A percentile compares a stretch with the other conserved stretches of the same genome.
Conservation (phyloP, 64 coral and sea anemone genomes). For the Stichodactyla mertensii region DNA sequence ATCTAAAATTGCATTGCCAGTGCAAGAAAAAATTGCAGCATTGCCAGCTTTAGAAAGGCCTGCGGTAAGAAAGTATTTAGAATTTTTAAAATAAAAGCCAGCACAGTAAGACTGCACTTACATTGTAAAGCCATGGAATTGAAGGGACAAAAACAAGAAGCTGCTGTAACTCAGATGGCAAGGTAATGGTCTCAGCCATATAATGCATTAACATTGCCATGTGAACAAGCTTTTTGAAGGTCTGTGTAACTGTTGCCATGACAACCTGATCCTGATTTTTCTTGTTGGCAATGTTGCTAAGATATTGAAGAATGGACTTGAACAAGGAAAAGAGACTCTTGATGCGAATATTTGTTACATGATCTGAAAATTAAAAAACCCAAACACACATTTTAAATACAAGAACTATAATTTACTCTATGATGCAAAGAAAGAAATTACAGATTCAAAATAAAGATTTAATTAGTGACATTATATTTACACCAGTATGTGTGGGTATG, state of each 20-base stretch:
- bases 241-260: neutral
- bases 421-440: too few relatives aligned
- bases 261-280: neutral
- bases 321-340: neutral
- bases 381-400: too few relatives aligned
- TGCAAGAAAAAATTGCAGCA: too few relatives aligned
- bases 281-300: slow-evolving; percentile 5
- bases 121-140: slow-evolving; percentile 56
- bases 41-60: too few relatives aligned
- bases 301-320: neutral
- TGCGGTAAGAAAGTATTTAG: too few relatives aligned
- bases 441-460: too few relatives aligned
- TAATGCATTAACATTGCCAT: slow-evolving; percentile 42
- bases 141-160: slow-evolving; percentile 70
- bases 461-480: too few relatives aligned
- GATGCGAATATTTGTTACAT: neutral
- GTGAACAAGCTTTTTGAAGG: slow-evolving; percentile 55
- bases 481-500: too few relatives aligned
- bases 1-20: too few relatives aligned
- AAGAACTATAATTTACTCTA: too few relatives aligned
- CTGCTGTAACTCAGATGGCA: slow-evolving; percentile 48
- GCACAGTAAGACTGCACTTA: neutral
- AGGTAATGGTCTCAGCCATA: slow-evolving; percentile 37
- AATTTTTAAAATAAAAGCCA: neutral
- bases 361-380: neutral